phyloP scores from a whole-genome alignment of 2,113 vertebrate genomes.

The Desmodus rotundus region DNA sequence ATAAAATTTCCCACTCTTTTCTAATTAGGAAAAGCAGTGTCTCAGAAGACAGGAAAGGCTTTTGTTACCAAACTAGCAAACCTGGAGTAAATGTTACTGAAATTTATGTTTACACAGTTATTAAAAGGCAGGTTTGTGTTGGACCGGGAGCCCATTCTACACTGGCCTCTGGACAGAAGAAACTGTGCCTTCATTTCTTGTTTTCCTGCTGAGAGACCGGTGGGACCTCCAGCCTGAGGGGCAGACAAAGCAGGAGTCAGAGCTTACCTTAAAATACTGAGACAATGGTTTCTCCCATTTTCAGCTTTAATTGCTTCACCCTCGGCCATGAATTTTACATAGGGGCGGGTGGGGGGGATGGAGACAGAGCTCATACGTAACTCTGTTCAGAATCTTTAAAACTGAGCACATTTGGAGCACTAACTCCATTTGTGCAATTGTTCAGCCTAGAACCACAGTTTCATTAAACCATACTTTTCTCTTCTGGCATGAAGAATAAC shows the following conservation, averaged over 20 bases:
- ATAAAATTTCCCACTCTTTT: conserved; percentile 41
- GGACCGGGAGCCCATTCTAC: background rate
- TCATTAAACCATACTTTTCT: background rate
- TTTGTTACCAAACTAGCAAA: background rate
- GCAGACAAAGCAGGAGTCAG: background rate
- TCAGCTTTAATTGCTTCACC: background rate
- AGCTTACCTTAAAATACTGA: background rate
- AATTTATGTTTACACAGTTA: background rate
- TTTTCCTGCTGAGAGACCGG: background rate
- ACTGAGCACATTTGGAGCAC: background rate
- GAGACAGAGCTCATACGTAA: background rate
- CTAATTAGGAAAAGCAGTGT: conserved; percentile 14
- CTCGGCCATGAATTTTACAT: too few relatives aligned
- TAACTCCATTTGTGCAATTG: background rate
- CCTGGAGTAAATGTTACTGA: background rate
- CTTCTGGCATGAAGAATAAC: background rate
- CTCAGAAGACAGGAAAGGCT: background rate
- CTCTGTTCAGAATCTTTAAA: background rate
- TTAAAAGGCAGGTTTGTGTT: background rate
- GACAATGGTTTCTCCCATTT: background rate
- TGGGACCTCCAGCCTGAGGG: background rate
- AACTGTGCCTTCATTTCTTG: background rate
- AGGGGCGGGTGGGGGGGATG: background rate
- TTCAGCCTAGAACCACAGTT: background rate
- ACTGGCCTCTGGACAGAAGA: background rate